Conservation (phyloP, 1,140 invertebrate genomes). For the Drosophila sturtevanti region DNA sequence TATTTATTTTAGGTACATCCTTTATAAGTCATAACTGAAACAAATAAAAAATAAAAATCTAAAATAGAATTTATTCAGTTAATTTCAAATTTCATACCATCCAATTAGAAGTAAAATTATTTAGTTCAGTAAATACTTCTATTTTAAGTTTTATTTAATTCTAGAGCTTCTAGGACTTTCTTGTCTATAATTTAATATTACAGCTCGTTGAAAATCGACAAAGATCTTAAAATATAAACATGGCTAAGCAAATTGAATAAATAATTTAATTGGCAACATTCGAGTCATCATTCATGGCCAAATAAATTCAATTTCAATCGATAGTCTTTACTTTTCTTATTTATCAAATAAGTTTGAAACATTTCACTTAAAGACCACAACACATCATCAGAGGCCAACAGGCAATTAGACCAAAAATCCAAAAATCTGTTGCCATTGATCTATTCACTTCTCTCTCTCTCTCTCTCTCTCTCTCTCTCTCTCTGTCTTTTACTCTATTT, state of each 20-base stretch:
- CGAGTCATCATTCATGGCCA: background rate
- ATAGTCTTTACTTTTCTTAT: background rate
- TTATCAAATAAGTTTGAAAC: background rate
- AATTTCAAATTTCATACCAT: too few relatives aligned
- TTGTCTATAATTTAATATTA: too few relatives aligned
- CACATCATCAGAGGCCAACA: background rate
- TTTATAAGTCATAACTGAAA: too few relatives aligned
- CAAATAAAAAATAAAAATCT: too few relatives aligned
- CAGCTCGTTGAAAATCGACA: background rate
- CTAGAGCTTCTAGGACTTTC: too few relatives aligned
- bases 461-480: constrained; percentile 33
- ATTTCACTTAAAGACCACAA: background rate
- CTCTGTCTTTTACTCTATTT: constrained; percentile 38
- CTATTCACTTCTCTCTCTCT: constrained; percentile 26
- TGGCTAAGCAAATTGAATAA: background rate
- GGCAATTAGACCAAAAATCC: constrained; percentile 58
- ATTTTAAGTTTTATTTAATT: too few relatives aligned
- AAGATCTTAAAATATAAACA: background rate
- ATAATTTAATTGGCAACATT: background rate
- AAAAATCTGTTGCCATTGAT: constrained; percentile 19
- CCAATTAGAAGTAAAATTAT: too few relatives aligned
- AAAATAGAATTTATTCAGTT: too few relatives aligned
- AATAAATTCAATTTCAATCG: background rate
- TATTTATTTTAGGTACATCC: too few relatives aligned
- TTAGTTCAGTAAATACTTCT: too few relatives aligned